Evolutionary conservation across 2,888 invertebrate genomes (phyloP).

Genomic region (Caenorhabditis sp.): DNA sequence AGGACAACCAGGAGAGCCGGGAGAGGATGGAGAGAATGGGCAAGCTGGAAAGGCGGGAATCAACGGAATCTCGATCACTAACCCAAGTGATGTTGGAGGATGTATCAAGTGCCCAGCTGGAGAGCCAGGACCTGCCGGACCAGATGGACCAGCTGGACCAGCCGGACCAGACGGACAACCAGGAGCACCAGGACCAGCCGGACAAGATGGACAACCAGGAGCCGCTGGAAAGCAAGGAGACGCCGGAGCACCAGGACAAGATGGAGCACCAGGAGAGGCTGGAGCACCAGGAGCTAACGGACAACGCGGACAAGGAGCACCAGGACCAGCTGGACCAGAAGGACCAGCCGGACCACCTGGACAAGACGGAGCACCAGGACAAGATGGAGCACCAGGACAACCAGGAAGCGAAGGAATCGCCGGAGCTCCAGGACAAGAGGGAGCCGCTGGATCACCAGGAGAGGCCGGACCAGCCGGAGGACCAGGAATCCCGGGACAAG

Average conservation of each 20-base stretch:
- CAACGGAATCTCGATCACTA: slow-evolving; percentile 43
- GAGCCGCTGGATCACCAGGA: slow-evolving; percentile 57
- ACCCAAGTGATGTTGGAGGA: slow-evolving; percentile 42
- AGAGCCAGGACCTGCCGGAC: slow-evolving; percentile 57
- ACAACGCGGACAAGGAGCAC: slow-evolving; percentile 54
- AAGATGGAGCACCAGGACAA: slow-evolving; percentile 50
- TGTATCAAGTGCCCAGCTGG: slow-evolving; percentile 61
- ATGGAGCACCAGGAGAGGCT: slow-evolving; percentile 47
- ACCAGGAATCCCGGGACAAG: slow-evolving; percentile 51
- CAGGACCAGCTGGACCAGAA: slow-evolving; percentile 53
- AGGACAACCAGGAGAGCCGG: slow-evolving; percentile 51
- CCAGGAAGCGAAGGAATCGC: slow-evolving; percentile 52
- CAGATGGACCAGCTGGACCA: slow-evolving; percentile 53
- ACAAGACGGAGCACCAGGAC: slow-evolving; percentile 49
- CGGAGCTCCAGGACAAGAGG: slow-evolving; percentile 55
- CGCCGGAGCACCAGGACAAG: slow-evolving; percentile 49
- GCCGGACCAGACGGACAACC: slow-evolving; percentile 54
- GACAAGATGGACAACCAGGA: slow-evolving; percentile 52
- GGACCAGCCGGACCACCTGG: slow-evolving; percentile 53
- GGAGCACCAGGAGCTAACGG: slow-evolving; percentile 56
- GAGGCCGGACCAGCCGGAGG: slow-evolving; percentile 46
- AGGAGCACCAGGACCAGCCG: slow-evolving; percentile 52
- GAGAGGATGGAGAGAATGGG: slow-evolving; percentile 58
- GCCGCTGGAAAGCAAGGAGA: slow-evolving; percentile 49
- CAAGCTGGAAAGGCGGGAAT: slow-evolving; percentile 48